Conservation (phyloP, 2,113 vertebrate genomes). For the Pogonocichla stellata region DNA sequence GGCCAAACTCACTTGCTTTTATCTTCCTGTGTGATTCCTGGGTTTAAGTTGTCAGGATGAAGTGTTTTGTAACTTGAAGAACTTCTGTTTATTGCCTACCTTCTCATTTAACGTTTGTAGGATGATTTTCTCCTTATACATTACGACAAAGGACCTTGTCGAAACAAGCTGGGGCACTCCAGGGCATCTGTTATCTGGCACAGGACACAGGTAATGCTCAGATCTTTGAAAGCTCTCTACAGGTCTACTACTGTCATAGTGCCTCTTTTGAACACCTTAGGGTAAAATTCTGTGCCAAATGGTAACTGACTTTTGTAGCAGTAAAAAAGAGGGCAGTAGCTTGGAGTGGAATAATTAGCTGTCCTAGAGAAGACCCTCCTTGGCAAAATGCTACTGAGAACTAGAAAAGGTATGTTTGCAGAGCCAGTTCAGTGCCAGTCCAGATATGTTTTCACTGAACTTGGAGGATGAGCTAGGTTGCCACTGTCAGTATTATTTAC, state of each 20-base stretch:
- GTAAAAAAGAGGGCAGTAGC: not conserved
- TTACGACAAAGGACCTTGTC: conserved; percentile 97
- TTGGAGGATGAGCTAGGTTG: not conserved
- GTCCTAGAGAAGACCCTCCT: not conserved
- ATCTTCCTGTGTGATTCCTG: not conserved
- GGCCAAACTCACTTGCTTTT: not conserved
- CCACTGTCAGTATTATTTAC: not conserved
- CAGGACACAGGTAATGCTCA: conserved; percentile 89
- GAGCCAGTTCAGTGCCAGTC: not conserved
- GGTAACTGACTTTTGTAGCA: not conserved
- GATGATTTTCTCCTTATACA: conserved; percentile 98
- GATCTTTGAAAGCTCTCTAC: not conserved
- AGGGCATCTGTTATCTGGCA: conserved; percentile 99
- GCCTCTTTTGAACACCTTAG: not conserved
- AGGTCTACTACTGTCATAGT: not conserved
- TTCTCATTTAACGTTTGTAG: conserved; percentile 67
- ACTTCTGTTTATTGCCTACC: not conserved
- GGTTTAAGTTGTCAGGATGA: not conserved
- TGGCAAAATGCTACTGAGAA: not conserved
- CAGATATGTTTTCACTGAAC: not conserved
- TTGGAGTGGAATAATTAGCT: not conserved
- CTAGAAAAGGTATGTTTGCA: not conserved
- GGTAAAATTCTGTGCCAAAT: not conserved
- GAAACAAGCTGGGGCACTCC: conserved; percentile 98
- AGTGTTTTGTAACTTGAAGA: not conserved